phyloP scores from a whole-genome alignment of 2,113 vertebrate species.

The Sinosuthora webbiana region DNA sequence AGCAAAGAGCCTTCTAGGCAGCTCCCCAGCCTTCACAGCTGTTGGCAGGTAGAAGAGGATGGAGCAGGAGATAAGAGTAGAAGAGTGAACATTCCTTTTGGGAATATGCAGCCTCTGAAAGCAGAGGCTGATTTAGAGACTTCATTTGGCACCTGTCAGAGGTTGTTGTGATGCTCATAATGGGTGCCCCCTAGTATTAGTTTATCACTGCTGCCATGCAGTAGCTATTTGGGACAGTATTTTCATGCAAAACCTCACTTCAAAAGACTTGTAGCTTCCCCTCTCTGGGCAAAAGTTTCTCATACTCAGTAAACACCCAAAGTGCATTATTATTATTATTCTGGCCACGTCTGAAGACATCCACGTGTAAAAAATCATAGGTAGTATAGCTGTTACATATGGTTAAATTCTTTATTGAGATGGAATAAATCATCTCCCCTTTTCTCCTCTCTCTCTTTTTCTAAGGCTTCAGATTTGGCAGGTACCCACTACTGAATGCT shows the following conservation, averaged over 20 bases:
- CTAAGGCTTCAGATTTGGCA: slow-evolving; percentile 1
- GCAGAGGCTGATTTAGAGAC: neutral
- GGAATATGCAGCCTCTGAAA: neutral
- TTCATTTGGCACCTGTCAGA: neutral
- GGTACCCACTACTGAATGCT: neutral
- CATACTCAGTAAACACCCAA: neutral
- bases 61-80: neutral
- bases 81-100: neutral
- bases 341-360: neutral
- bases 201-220: neutral
- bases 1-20: neutral
- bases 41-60: slow-evolving; percentile 10
- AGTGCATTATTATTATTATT: neutral
- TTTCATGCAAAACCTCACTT: neutral
- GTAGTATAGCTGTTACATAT: neutral
- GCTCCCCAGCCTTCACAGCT: neutral
- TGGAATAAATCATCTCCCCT: neutral
- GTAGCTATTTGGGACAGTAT: neutral
- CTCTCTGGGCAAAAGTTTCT: neutral
- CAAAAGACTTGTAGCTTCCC: neutral
- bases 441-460: neutral
- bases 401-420: slow-evolving; percentile 11
- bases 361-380: neutral
- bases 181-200: neutral
- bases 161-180: neutral